These are phyloP conservation scores for Zosterops borbonicus DNA, from an alignment of 2,113 vertebrate genomes.

Conservation along the genomic window DNA sequence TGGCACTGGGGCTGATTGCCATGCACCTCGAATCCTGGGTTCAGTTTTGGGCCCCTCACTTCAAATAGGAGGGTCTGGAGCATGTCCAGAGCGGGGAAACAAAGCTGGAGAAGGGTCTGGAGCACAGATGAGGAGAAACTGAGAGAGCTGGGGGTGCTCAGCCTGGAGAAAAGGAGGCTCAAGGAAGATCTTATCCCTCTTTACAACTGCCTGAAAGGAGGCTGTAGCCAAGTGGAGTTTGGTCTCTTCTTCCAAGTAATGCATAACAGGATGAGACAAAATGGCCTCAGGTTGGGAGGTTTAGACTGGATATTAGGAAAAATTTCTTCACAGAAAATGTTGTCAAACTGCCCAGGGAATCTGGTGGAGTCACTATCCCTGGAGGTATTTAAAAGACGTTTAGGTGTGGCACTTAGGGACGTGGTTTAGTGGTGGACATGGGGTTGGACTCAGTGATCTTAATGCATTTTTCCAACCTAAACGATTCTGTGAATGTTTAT, in stretches of 20 bases:
- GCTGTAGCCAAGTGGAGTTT: not conserved
- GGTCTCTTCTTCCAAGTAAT: not conserved
- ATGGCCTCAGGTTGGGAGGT: not conserved
- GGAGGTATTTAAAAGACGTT: not conserved
- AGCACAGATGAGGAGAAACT: not conserved
- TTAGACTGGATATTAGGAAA: not conserved
- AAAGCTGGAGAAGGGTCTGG: not conserved
- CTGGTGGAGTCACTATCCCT: not conserved
- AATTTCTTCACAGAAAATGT: not conserved
- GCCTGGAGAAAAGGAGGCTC: not conserved
- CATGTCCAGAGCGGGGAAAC: not conserved
- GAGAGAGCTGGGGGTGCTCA: not conserved
- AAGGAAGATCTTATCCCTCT: not conserved
- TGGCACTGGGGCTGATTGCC: not conserved
- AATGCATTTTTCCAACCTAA: not conserved
- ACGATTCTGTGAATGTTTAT: not conserved
- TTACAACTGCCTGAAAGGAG: not conserved
- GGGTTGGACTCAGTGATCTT: not conserved
- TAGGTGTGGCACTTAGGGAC: not conserved
- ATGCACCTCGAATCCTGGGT: not conserved
- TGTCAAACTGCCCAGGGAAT: not conserved
- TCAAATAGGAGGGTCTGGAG: not conserved
- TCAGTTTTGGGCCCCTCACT: not conserved
- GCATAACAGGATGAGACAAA: not conserved
- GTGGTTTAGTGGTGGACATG: not conserved